Evolutionary conservation across 2,113 vertebrate genomes (phyloP).

Genomic region (Leuciscus idus): DNA sequence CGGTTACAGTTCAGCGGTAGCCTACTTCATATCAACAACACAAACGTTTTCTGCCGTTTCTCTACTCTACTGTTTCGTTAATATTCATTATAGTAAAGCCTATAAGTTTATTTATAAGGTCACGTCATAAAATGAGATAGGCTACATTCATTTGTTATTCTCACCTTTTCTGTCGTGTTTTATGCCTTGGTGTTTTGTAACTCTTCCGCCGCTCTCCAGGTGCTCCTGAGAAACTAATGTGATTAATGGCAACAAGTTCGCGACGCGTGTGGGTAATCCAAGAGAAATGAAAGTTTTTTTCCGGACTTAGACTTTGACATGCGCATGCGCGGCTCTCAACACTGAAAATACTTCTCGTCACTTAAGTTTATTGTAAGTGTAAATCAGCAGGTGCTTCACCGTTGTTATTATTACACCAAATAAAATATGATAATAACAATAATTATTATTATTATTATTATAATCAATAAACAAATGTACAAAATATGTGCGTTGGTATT

Average conservation of each 20-base stretch:
- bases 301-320: neutral
- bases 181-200: neutral
- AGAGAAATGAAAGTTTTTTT: neutral
- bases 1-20: neutral
- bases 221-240: neutral
- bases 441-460: neutral
- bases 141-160: neutral
- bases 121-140: neutral
- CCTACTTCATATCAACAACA: neutral
- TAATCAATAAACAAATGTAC: neutral
- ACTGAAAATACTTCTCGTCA: neutral
- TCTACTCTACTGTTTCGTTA: neutral
- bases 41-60: neutral
- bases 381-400: neutral
- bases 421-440: neutral
- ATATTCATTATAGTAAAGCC: too few relatives aligned
- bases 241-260: neutral
- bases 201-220: neutral
- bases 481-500: neutral
- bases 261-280: neutral
- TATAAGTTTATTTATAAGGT: neutral
- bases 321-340: slow-evolving; percentile 6
- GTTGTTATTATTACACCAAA: neutral
- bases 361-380: neutral
- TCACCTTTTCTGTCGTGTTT: slow-evolving; percentile 5